Percentiles rank a stretch among this genome's conserved stretches.
Conservation (phyloP, 2,888 invertebrate species). For the Eledone cirrhosa region DNA sequence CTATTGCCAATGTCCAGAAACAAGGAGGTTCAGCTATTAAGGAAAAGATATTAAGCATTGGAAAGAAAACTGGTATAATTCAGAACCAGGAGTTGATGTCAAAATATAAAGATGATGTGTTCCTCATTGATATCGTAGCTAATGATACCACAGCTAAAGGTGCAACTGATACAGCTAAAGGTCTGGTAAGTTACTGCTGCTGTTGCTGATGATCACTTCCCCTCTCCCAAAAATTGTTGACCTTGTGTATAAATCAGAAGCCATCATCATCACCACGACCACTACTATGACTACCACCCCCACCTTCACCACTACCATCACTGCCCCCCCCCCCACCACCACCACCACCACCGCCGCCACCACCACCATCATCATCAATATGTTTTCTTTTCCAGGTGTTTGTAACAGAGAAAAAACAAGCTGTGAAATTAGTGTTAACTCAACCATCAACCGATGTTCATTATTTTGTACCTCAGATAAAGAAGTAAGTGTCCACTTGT, state of each 20-base stretch:
- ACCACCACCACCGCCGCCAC: too few species aligned
- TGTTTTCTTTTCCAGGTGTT: conserved; percentile 74
- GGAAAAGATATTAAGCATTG: conserved; percentile 43
- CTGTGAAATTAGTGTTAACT: conserved; percentile 85
- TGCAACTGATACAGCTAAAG: not conserved
- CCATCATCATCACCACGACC: too few species aligned
- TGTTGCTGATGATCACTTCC: not conserved
- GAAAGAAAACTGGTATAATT: conserved; percentile 46
- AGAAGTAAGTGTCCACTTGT: conserved; percentile 68
- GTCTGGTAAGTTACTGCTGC: conserved; percentile 1
- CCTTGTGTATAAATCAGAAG: too few species aligned
- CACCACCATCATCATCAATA: not conserved
- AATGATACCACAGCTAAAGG: conserved; percentile 25
- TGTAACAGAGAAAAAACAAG: conserved; percentile 86
- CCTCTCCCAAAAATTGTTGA: too few species aligned
- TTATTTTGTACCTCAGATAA: conserved; percentile 77
- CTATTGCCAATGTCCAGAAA: conserved; percentile 29
- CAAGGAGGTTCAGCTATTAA: conserved; percentile 22
- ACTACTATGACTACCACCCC: too few species aligned
- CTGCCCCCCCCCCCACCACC: too few species aligned
- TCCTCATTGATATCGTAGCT: conserved; percentile 43
- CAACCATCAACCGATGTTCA: conserved; percentile 81
- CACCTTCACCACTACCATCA: too few species aligned
- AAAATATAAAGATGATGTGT: conserved; percentile 39
- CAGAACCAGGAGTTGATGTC: conserved; percentile 47